Evolutionary conservation across 1,140 invertebrate species (phyloP).

Genomic region (Lepidurus arcticus): DNA sequence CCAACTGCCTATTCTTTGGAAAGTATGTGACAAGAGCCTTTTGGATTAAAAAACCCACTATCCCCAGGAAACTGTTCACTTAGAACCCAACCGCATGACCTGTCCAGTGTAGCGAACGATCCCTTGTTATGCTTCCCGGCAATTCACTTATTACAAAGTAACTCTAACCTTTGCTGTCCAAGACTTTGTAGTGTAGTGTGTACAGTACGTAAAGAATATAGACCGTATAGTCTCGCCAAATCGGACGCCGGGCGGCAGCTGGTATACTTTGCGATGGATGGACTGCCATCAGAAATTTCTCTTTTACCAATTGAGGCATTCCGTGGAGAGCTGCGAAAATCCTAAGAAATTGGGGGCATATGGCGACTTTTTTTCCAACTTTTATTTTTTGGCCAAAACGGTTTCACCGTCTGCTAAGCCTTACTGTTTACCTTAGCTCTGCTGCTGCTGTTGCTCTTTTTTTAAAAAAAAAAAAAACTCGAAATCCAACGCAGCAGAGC

Average conservation of each 20-base stretch:
- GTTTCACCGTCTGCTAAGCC: slow-evolving; percentile 20
- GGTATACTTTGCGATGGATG: neutral
- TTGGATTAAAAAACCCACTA: neutral
- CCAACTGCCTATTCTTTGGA: slow-evolving; percentile 15
- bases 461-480: too few relatives aligned
- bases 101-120: too few relatives aligned
- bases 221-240: too few relatives aligned
- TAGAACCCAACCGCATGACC: neutral
- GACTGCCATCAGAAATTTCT: neutral
- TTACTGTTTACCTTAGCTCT: slow-evolving; percentile 22
- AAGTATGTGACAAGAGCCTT: neutral
- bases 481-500: slow-evolving; percentile 14
- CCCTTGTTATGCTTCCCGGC: too few relatives aligned
- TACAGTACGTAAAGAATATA: too few relatives aligned
- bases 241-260: neutral
- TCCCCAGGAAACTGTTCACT: neutral
- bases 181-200: too few relatives aligned
- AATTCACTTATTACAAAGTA: too few relatives aligned
- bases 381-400: slow-evolving; percentile 3
- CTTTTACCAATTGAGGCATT: slow-evolving; percentile 1
- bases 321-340: neutral
- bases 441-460: neutral
- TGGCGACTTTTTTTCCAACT: neutral
- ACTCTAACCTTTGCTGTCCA: too few relatives aligned
- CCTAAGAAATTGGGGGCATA: slow-evolving; percentile 14